Conservation (phyloP, 30 jellyfish, hydroid and myxozoan species). For the Hydractinia echinata region DNA sequence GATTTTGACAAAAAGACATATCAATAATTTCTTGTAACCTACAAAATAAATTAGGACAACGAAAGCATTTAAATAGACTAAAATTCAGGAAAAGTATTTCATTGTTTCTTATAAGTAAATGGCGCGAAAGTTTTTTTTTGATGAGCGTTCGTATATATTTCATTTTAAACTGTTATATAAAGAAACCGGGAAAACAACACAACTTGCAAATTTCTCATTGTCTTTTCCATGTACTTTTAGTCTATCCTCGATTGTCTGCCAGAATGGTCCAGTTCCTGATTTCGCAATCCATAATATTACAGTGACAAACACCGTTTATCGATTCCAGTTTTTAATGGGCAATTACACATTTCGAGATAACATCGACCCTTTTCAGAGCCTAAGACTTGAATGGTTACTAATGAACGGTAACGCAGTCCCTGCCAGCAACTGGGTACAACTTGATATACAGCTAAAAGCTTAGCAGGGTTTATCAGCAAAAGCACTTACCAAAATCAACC, state of each 20-base stretch:
- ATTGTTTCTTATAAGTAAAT: too few relatives aligned
- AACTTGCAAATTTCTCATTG: too few relatives aligned
- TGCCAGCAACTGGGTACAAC: slow-evolving; percentile 47
- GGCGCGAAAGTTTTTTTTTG: too few relatives aligned
- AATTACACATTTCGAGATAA: slow-evolving; percentile 54
- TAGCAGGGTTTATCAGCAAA: slow-evolving; percentile 10
- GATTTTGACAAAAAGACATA: too few relatives aligned
- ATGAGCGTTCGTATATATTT: too few relatives aligned
- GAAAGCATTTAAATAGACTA: too few relatives aligned
- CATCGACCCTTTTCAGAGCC: slow-evolving; percentile 46
- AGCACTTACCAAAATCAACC: slow-evolving; percentile 40
- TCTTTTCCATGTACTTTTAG: too few relatives aligned
- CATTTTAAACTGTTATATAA: too few relatives aligned
- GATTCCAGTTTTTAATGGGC: slow-evolving; percentile 28
- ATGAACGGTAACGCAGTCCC: slow-evolving; percentile 45
- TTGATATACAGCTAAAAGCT: neutral
- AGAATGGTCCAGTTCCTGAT: slow-evolving; percentile 21
- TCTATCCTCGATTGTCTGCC: neutral
- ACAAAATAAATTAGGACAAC: too few relatives aligned
- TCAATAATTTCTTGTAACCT: too few relatives aligned
- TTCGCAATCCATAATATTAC: slow-evolving; percentile 2
- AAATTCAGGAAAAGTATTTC: too few relatives aligned
- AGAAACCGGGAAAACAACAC: too few relatives aligned
- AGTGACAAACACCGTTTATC: neutral
- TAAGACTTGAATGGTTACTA: slow-evolving; percentile 27